Evolutionary conservation across 2,888 invertebrate species (phyloP), one percentile per base, ranked within the genome.

Genomic region (Dexiosoma caninum): DNA sequence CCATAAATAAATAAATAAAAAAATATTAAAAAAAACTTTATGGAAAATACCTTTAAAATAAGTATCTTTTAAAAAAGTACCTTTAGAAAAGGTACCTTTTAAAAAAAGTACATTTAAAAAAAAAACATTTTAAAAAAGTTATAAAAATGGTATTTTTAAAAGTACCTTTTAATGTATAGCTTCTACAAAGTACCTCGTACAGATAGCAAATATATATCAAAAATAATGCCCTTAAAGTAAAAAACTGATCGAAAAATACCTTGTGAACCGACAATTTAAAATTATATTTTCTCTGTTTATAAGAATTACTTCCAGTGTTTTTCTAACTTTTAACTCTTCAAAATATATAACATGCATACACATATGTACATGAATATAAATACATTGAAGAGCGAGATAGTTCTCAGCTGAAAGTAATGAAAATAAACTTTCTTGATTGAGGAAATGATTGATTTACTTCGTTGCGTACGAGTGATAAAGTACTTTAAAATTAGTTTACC

Each of bases 381-480:
- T 21, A 12, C 2, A 21, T n/a, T 37, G 12, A 5, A n/a, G 7
- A 1, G 3, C 10, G 6, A 16, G 35, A 10, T 12, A 35, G 12
- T 55, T 32, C 6, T 7, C 19, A 55, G 10, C 14, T 55, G 10
- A 2, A 55, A 16, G 19, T 55, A 16, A 12, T 35, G 5, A 0
- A 32, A 55, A 10, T 2, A 23, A 53, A 49, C 12, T 46, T 74
- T 64, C 27, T 64, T 64, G 35, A 49, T 44, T 74, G 55, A 64
- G 27, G 46, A 42, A 53, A 60, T 44, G 42, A 1, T 27, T 51
- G 62, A 42, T 51, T 51, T 55, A 42, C 19, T 32, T 55, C 57
- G 32, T 9, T 6, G n/a, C n/a, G n/a, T n/a, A 30, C 16, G 30
- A 53, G 37, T 30, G 37, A 0, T 40, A 57, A 72, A 72, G 32